These are phyloP conservation scores for Pedetes capensis DNA, from an alignment of 2,113 vertebrate species.

Conservation along the genomic window DNA sequence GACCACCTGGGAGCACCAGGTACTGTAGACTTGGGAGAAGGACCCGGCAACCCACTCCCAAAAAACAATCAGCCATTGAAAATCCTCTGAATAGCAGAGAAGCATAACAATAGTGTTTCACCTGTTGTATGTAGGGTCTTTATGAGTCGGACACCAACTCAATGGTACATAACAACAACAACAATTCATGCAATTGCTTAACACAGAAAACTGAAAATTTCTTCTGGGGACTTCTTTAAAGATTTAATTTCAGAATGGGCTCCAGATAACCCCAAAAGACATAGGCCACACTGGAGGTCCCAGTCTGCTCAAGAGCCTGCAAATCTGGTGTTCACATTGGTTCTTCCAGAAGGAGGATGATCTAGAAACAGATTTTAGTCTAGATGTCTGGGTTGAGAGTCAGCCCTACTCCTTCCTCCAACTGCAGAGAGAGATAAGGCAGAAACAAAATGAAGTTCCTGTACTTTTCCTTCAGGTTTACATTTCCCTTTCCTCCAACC, in stretches of 20 bases:
- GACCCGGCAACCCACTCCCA: no score
- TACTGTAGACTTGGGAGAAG: no score
- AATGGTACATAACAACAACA: no score
- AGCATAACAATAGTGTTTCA: no score
- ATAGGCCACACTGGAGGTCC: not conserved
- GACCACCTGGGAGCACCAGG: no score
- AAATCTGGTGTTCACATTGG: not conserved
- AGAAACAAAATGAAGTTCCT: accelerated
- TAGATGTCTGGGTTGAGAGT: not conserved
- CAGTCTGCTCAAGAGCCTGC: not conserved
- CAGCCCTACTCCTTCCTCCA: not conserved
- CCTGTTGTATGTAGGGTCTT: no score
- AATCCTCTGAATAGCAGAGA: no score
- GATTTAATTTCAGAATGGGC: not conserved
- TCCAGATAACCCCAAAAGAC: not conserved
- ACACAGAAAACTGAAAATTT: not conserved
- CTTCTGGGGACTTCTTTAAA: not conserved
- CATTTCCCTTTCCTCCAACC: no score
- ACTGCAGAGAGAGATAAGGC: not conserved
- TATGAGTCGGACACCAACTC: no score
- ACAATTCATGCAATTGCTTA: not conserved
- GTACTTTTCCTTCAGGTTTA: accelerated
- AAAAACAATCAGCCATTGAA: no score
- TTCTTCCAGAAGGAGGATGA: not conserved
- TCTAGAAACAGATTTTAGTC: not conserved